Percentiles rank a stretch among this genome's conserved stretches.
Evolutionary conservation across 1,140 invertebrate species (phyloP).

Genomic region (Hirudo medicinalis): DNA sequence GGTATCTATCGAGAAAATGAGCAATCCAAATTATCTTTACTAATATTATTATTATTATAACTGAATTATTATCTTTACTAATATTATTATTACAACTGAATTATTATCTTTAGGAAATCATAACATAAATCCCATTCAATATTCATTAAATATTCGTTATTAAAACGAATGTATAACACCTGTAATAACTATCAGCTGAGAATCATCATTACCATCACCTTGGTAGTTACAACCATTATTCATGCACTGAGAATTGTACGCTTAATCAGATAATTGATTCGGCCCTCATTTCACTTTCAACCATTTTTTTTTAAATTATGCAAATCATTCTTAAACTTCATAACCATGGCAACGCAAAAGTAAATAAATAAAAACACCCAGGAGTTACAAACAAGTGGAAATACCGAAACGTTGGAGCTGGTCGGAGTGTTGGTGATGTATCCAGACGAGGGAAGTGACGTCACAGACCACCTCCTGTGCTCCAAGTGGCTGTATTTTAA

Average conservation of each 20-base stretch:
- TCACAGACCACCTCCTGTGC: slow-evolving; percentile 79
- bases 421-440: slow-evolving; percentile 87
- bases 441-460: slow-evolving; percentile 84
- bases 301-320: too few relatives aligned
- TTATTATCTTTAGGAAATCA: neutral
- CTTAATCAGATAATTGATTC: too few relatives aligned
- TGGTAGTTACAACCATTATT: neutral
- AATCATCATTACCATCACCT: slow-evolving; percentile 12
- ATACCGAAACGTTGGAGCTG: slow-evolving; percentile 83
- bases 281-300: too few relatives aligned
- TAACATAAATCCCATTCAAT: too few relatives aligned
- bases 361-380: slow-evolving; percentile 1
- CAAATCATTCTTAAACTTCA: too few relatives aligned
- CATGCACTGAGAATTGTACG: too few relatives aligned
- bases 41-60: neutral
- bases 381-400: neutral
- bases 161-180: too few relatives aligned
- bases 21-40: neutral
- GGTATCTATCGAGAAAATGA: too few relatives aligned
- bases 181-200: neutral
- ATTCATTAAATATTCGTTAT: too few relatives aligned
- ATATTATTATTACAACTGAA: neutral
- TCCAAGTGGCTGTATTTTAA: slow-evolving; percentile 26
- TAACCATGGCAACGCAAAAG: neutral
- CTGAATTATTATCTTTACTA: neutral